Conservation (phyloP, 2,113 vertebrate species). For the Columbina picui region DNA sequence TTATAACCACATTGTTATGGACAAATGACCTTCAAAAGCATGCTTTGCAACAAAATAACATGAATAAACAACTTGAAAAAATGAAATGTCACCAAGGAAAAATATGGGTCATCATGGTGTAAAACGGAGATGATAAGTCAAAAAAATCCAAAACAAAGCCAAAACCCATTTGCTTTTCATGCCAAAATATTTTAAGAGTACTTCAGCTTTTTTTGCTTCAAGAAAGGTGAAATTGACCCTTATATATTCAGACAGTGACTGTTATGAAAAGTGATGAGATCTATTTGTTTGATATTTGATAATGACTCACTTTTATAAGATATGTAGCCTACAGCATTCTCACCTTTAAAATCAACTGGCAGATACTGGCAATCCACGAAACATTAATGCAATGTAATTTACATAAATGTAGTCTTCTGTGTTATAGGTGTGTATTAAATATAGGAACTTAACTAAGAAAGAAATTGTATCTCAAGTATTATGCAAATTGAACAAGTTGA, state of each 20-base stretch:
- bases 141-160: background rate
- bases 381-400: background rate
- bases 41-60: constrained; percentile 65
- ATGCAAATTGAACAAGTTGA: constrained; percentile 1
- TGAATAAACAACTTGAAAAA: constrained; percentile 42
- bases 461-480: background rate
- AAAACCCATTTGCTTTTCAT: background rate
- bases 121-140: background rate
- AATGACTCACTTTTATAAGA: background rate
- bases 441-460: background rate
- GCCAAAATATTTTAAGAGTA: background rate
- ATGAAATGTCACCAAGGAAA: background rate
- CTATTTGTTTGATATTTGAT: background rate
- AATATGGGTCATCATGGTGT: background rate
- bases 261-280: background rate
- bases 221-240: background rate
- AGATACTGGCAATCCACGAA: background rate
- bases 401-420: background rate
- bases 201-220: background rate
- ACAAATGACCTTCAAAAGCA: constrained; percentile 74
- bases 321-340: background rate
- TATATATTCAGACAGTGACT: background rate
- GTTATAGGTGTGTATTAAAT: background rate
- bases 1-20: constrained; percentile 76
- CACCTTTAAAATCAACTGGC: background rate